Conservation (phyloP, 2,113 vertebrate species). For the Daboia siamensis region DNA sequence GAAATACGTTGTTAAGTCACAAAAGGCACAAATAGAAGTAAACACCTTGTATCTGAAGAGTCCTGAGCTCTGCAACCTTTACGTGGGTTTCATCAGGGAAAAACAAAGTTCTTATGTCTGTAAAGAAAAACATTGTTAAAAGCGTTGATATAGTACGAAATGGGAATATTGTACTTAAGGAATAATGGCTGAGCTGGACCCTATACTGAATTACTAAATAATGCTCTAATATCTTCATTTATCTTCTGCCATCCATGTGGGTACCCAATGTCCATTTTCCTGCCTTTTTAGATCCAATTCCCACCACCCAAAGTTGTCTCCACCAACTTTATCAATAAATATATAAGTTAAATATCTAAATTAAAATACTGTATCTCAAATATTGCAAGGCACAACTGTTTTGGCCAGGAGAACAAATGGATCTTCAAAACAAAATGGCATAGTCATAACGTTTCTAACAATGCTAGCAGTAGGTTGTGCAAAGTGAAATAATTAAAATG, state of each 20-base stretch:
- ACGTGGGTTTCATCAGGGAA: constrained; percentile 35
- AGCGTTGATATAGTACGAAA: background rate
- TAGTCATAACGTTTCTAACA: background rate
- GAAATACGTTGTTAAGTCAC: background rate
- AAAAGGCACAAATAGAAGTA: constrained; percentile 14
- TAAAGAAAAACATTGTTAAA: constrained; percentile 33
- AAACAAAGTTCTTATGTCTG: constrained; percentile 40
- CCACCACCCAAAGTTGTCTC: background rate
- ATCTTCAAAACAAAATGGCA: background rate
- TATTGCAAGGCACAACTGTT: background rate
- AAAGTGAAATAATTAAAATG: background rate
- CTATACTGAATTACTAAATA: background rate
- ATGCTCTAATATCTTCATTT: background rate
- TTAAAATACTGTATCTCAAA: background rate
- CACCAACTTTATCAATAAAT: background rate
- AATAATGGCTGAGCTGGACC: background rate
- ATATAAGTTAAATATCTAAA: background rate
- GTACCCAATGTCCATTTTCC: background rate
- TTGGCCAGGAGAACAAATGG: background rate
- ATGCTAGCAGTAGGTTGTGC: background rate
- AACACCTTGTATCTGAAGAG: constrained; percentile 47
- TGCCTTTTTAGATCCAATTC: background rate
- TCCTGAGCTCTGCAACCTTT: constrained; percentile 40
- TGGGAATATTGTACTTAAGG: background rate
- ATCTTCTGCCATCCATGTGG: background rate